These are phyloP conservation scores for Nephrotoma guestfalica DNA, from an alignment of 2,888 invertebrate species.

Conservation along the genomic window DNA sequence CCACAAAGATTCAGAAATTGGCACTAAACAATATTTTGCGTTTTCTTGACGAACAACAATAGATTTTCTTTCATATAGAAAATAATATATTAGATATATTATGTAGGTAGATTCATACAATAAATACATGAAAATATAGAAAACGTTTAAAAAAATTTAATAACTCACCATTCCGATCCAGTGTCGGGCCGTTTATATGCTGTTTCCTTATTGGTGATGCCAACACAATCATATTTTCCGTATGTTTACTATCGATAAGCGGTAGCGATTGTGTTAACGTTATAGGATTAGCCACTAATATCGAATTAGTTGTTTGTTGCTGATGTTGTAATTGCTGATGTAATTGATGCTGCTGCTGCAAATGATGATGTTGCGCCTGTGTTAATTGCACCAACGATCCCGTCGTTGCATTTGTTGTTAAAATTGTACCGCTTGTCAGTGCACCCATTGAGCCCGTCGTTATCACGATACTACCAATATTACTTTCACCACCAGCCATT, in stretches of 20 bases:
- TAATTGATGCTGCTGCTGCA: slow-evolving; percentile 17
- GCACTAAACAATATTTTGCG: not conserved
- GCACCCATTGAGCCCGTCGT: slow-evolving; percentile 18
- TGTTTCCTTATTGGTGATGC: slow-evolving; percentile 15
- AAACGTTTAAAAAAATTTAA: not conserved
- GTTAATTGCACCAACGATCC: slow-evolving; percentile 18
- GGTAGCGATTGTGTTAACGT: slow-evolving; percentile 5
- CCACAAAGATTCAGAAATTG: not conserved
- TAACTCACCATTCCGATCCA: slow-evolving; percentile 18
- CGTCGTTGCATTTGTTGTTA: slow-evolving; percentile 20
- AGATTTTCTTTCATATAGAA: not conserved
- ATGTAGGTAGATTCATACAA: too few relatives aligned
- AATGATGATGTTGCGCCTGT: slow-evolving; percentile 20
- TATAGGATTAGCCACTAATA: not conserved
- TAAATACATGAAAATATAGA: not conserved
- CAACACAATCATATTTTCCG: slow-evolving; percentile 10
- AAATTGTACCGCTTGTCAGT: slow-evolving; percentile 6
- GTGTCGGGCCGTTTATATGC: slow-evolving; percentile 26
- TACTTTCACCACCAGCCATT: not conserved
- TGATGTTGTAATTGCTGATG: slow-evolving; percentile 21
- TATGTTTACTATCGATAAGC: not conserved
- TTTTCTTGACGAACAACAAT: not conserved
- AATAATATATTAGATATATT: too few relatives aligned
- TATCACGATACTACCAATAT: slow-evolving; percentile 15
- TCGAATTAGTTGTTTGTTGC: not conserved